Base-by-base conservation (phyloP, 1,140 invertebrate genomes). In the Octopus sinensis region DNA sequence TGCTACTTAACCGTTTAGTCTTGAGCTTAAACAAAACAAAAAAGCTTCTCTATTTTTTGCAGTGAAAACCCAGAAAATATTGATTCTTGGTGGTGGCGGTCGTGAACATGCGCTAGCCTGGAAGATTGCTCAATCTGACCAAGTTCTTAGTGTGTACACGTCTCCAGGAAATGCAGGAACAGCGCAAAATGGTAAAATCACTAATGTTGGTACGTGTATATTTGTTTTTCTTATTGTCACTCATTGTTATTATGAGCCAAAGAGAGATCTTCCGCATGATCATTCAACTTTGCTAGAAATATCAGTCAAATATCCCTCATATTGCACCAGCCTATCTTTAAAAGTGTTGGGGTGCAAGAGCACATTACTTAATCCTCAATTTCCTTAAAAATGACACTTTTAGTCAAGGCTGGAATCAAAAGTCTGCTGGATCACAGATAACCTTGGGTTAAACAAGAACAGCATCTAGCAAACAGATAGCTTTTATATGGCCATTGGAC, bases 141-240 rank as follows among this genome's bases (percentile, higher is more conserved):
- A 93, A 83, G 92, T 98, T 7, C 89, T 93, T 54, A 91, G 93
- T 76, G 93, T 99, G 79, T 96, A 92, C 90, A 95, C 95, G 76
- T 92, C 95, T 43, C 97, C 97, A 30, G 97, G 97, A n/a, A 99
- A 98, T 92, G 93, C 93, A 87, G 96, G 96, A 73, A 97, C 97
- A 77, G 90, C 71, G 5, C 82, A 83, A 56, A 80, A 53, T 30
- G 81, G 82, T 13, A 89, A 89, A 82, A 84, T 87, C 30, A 82
- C 79, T 10, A 90, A 90, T 85, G 84, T 88, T 82, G 85, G 89
- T 90, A 84, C 85, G 86, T 83, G 10, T 75, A 73, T 13, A 53
- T 79, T 51, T 76, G 10, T 10, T 1, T 76, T 76, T 51, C 12
- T 68, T 12, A 3, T 68, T 68, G 12, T 68, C 62, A 1, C n/a